Base-by-base conservation (phyloP, 2,113 vertebrate species). In the Nannobrachium achirus region DNA sequence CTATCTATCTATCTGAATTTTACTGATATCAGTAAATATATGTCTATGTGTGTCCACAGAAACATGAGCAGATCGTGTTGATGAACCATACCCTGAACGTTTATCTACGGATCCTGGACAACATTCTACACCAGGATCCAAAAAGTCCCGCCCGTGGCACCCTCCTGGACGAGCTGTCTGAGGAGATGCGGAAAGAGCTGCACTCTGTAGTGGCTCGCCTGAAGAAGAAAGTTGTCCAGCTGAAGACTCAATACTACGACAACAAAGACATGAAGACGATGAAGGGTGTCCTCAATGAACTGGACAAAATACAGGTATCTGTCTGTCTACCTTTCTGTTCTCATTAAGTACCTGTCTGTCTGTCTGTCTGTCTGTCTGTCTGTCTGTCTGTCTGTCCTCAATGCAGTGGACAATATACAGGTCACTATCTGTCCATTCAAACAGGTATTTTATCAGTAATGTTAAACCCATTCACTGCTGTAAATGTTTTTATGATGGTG, bases 91-190 rank as follows among this genome's bases (percentile, higher is more conserved):
- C 85, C 0, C 68, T 90, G 75, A 48, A 71, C 1, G 19, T 89
- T 56, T 90, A 90, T 81, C 10, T 0, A 5, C 60, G 4, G 0
- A 76, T 89, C 56, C 83, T 88, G 61, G 69, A 64, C 63, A 78
- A 10, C 61, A 63, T 83, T 57, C 65, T 79, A 51, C 2, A 63
- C 14, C n/a, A 45, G 9, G 13, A 13, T 6, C 14, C 0, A 44
- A 1, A 0, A 0, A 0, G 9, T 33, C 25, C 25, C 25, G 6
- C 3, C 4, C 33, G 1, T 0, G 16, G 1, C 42, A 4, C 5
- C 11, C 61, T 88, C 55, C 82, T 86, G 66, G 8, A 38, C 0
- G 1, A 11, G 1, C 0, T 81, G 48, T 0, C 15, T 0, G 0
- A 0, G 0, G 1, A 57, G 0, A 3, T 11, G 9, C 15, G 41